Conservation (phyloP, 2,888 invertebrate genomes). For the Ptilodon capucinus region DNA sequence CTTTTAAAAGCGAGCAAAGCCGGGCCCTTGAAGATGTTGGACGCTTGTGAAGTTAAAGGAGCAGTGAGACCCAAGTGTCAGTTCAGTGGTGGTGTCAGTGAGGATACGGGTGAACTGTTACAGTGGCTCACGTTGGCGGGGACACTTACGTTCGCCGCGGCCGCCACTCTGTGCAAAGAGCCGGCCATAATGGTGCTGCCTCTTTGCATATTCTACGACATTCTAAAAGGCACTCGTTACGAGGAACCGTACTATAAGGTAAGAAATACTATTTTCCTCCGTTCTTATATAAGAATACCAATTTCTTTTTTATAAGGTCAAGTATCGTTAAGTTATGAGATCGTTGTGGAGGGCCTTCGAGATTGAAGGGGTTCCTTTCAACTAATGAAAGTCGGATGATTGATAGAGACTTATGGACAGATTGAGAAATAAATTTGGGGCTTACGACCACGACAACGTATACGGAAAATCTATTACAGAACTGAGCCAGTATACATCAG, state of each 20-base stretch:
- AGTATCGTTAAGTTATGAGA: constrained; percentile 48
- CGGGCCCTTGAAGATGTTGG: constrained; percentile 66
- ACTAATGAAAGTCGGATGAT: constrained; percentile 38
- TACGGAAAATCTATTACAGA: constrained; percentile 8
- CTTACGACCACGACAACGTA: neutral
- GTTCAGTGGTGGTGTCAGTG: constrained; percentile 70
- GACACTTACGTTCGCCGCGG: constrained; percentile 85
- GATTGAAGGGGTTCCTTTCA: constrained; percentile 44
- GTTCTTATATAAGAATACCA: constrained; percentile 8
- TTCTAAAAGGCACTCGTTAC: constrained; percentile 82
- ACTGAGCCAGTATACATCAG: constrained; percentile 23
- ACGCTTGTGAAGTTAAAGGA: constrained; percentile 61
- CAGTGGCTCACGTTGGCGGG: constrained; percentile 83
- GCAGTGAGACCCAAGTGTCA: constrained; percentile 65
- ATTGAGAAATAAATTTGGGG: neutral
- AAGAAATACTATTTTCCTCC: constrained; percentile 43
- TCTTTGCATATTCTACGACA: constrained; percentile 94
- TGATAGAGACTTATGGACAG: constrained; percentile 27
- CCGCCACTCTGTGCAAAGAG: constrained; percentile 96
- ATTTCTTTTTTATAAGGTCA: constrained; percentile 34
- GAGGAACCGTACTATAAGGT: constrained; percentile 82
- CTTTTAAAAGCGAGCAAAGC: constrained; percentile 67
- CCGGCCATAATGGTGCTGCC: constrained; percentile 96
- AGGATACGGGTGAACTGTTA: constrained; percentile 69
- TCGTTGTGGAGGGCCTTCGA: constrained; percentile 41